Evolutionary conservation across 2,113 vertebrate genomes (phyloP).

Genomic region (Otus sunia): DNA sequence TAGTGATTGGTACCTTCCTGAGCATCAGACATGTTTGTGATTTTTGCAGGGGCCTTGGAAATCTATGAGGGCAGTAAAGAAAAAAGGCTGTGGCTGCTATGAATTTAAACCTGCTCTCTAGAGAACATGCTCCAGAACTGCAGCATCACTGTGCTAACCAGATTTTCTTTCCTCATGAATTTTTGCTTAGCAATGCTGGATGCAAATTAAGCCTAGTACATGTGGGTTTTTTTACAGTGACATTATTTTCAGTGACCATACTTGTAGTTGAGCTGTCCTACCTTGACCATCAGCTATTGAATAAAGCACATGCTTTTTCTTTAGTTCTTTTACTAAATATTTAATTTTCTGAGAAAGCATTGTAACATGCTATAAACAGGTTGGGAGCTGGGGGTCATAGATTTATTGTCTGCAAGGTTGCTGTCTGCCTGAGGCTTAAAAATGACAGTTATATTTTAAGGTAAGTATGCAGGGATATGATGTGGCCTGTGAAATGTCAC

Average conservation of each 20-base stretch:
- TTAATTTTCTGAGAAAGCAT: not conserved
- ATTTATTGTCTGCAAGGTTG: not conserved
- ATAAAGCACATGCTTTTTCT: not conserved
- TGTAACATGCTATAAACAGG: not conserved
- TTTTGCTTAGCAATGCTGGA: constrained; percentile 20
- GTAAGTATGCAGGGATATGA: not conserved
- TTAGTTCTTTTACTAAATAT: not conserved
- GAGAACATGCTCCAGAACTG: not conserved
- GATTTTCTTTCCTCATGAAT: not conserved
- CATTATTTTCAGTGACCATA: not conserved
- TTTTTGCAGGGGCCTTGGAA: not conserved
- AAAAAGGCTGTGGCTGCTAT: not conserved
- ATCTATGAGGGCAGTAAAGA: not conserved
- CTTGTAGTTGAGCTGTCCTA: not conserved
- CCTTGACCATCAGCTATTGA: not conserved
- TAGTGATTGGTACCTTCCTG: not conserved
- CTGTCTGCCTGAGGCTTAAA: not conserved
- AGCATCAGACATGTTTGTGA: not conserved
- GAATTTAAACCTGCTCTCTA: not conserved
- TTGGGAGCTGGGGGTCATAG: not conserved
- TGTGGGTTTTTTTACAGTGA: not conserved
- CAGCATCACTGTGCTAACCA: not conserved
- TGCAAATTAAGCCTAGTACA: not conserved
- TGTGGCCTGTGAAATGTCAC: constrained; percentile 15
- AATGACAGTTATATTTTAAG: not conserved